Evolutionary conservation across 2,888 invertebrate species (phyloP), one percentile per base, ranked within the genome.

Genomic region (Pammene aurita): DNA sequence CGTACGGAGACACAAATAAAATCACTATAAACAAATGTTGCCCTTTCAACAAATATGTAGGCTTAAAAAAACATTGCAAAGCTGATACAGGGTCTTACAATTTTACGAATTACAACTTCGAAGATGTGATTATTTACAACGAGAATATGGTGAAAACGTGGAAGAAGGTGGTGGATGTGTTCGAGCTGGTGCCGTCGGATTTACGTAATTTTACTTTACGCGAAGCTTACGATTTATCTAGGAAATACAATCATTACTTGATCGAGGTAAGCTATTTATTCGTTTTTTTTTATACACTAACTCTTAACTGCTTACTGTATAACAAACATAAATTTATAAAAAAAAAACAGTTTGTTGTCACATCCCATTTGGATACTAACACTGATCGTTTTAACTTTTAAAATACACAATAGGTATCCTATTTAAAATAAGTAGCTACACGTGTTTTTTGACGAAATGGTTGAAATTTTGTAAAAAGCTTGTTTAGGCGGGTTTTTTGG

Each of bases 191-290:
- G 34, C 42, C 48, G 0, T 34, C 64, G 34, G 7, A 18, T 14
- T 35, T 35, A 9, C 7, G 57, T 1, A 38, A 55, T 35, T 70
- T 66, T 42, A 50, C 42, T 10, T 26, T 16, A 14, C 5, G 2
- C 7, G 18, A 9, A 13, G 60, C 69, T 13, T 65, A 18, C 41
- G 64, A 65, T 7, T 44, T 69, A 5, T 64, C 63, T 6, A 35
- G 7, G 41, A 38, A 16, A 13, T 54, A 54, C 16, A 69, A 65
- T 11, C 54, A 55, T 34, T 65, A 69, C 35, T 55, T 69, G 48
- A 46, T 65, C 2, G 64, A 69, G 69, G 69, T 69, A 69, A 54
- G 69, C n/a, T 41, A 38, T n/a, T 60, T 5, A n/a, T 34, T 55
- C 4, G 13, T 7, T 52, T 11, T 26, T 26, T 7, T n/a, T n/a